These are phyloP conservation scores for Hesperia comma DNA, from an alignment of 2,888 invertebrate genomes.

Conservation along the genomic window DNA sequence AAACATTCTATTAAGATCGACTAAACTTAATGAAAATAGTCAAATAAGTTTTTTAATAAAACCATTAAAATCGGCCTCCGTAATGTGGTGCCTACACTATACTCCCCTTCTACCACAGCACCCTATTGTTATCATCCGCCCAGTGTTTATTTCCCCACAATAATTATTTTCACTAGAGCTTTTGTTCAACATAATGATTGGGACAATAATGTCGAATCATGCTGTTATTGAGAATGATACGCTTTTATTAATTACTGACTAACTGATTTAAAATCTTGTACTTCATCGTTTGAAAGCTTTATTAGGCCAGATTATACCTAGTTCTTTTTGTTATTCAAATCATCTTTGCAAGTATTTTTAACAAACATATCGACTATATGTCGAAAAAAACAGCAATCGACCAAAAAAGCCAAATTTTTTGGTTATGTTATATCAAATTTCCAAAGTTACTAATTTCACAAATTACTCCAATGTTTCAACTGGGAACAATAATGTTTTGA, in stretches of 20 bases:
- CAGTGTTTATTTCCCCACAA: slow-evolving; percentile 17
- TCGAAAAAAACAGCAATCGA: no score
- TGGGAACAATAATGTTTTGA: slow-evolving; percentile 39
- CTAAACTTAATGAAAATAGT: no score
- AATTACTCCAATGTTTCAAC: slow-evolving; percentile 39
- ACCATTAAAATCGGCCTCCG: neutral
- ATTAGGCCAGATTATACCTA: no score
- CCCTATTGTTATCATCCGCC: slow-evolving; percentile 24
- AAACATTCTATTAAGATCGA: no score
- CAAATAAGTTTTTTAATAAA: neutral
- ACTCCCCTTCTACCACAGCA: slow-evolving; percentile 10
- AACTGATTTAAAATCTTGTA: no score
- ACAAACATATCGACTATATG: no score
- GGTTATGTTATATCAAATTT: no score
- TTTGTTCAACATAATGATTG: neutral
- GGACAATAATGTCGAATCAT: neutral
- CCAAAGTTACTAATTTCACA: slow-evolving; percentile 25
- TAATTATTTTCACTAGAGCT: slow-evolving; percentile 15
- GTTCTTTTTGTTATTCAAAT: no score
- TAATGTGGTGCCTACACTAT: neutral
- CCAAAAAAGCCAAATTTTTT: neutral
- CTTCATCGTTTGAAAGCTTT: no score
- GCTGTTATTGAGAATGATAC: slow-evolving; percentile 1
- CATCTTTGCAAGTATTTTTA: no score
- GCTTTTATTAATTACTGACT: neutral